Evolutionary conservation across 2,113 vertebrate genomes (phyloP).

Genomic region (Esox niger): DNA sequence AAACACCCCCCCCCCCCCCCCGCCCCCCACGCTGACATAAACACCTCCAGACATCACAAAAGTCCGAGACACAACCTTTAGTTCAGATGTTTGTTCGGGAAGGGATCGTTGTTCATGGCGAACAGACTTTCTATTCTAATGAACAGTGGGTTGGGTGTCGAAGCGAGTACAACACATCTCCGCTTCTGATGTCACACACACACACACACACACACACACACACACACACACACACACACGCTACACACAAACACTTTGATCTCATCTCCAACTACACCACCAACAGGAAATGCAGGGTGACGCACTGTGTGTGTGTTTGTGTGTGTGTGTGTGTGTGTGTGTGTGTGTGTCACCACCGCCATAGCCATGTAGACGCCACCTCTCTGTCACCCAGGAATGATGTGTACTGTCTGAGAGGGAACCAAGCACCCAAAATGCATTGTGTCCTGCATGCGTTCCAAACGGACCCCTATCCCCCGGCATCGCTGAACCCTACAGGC

Average conservation of each 20-base stretch:
- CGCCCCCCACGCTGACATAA: background rate
- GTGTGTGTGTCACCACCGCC: background rate
- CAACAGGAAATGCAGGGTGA: slow-evolving; percentile 2
- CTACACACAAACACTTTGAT: slow-evolving; percentile 9
- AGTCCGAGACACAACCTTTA: background rate
- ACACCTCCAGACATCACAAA: background rate
- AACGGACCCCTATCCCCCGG: too few relatives aligned
- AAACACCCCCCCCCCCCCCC: background rate
- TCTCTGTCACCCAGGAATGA: background rate
- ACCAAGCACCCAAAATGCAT: too few relatives aligned
- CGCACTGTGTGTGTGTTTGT: background rate
- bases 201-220: slow-evolving; percentile 1
- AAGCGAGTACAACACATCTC: too few relatives aligned
- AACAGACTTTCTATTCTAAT: too few relatives aligned
- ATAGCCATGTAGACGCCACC: background rate
- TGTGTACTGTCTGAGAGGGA: background rate
- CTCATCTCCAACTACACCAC: background rate
- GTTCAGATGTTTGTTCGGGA: background rate
- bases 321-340: background rate
- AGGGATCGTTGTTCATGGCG: too few relatives aligned
- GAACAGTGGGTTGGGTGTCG: background rate
- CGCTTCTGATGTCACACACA: background rate
- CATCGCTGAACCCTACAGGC: too few relatives aligned
- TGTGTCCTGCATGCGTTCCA: too few relatives aligned
- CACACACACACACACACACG: background rate